Base-by-base conservation (phyloP, 2,797 vertebrate genomes). In the Peromyscus aztecus region DNA sequence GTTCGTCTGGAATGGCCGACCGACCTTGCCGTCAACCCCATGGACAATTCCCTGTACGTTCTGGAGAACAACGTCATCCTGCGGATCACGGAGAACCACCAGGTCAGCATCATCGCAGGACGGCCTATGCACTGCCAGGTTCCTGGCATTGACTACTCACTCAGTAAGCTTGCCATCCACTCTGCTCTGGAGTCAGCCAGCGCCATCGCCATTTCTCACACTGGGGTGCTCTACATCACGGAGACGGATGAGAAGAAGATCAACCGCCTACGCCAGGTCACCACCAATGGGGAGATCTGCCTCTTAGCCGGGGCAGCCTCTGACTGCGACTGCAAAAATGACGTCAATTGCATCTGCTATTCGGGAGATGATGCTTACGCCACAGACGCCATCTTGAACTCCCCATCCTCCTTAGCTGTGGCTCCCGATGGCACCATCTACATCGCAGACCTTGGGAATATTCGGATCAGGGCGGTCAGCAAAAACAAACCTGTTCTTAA, bases 161-260 rank as follows among this genome's bases (percentile, higher is more conserved):
- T 99, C 97, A 99, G 99, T 98, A 99, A 99, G 97, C 99, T 99
- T 97, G 99, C 99, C 94, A 99, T 99, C 97, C 99, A 99, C 95
- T 99, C 99, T 0, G 99, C 99, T 19, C 98, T 99, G 97, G 99
- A 99, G 98, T 99, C 99, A 43, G 99, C 99, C 98, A 99, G 99
- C 2, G 99, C 99, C 98, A 99, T 99, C 61, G 99, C 99, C 95
- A 99, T 99, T 97, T 99, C 99, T 84, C 99, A 99, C 98, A 99
- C 99, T 0, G 99, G 99, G 90, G 98, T 99, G 98, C 99, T 99
- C 95, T 99, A 99, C 98, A 99, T 99, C 98, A 99, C 99, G 0
- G 99, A 99, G 98, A 99, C 99, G 0, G 99, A 99, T 13, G 99
- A 99, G 99, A 99, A 99, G 98, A 99, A 99, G 98, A 99, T 99